Evolutionary conservation across 2,113 vertebrate species (phyloP).

Genomic region (Hipposideros armiger): DNA sequence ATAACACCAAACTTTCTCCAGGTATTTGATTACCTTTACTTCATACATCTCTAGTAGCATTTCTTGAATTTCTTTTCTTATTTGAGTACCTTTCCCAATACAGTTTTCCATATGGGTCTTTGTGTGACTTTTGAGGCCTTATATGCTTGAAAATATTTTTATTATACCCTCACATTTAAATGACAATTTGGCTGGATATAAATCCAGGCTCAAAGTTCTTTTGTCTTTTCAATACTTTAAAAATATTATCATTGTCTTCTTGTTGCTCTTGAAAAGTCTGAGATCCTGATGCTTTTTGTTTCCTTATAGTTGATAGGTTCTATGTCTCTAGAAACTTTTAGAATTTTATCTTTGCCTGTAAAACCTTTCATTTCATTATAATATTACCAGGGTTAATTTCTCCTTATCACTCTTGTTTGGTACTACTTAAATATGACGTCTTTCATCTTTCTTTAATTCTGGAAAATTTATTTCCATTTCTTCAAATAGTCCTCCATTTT

Average conservation of each 20-base stretch:
- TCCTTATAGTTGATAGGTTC: neutral
- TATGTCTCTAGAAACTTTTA: neutral
- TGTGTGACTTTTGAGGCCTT: neutral
- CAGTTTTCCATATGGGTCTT: constrained; percentile 9
- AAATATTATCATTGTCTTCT: neutral
- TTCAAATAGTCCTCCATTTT: constrained; percentile 27
- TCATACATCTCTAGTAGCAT: neutral
- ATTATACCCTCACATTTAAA: neutral
- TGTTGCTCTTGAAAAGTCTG: neutral
- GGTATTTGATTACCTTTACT: constrained; percentile 14
- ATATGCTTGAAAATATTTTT: constrained; percentile 19
- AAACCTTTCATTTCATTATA: neutral
- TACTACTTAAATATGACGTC: neutral
- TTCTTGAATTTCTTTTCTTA: neutral
- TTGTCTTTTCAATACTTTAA: constrained; percentile 34
- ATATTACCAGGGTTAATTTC: neutral
- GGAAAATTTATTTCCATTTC: neutral
- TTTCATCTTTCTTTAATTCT: constrained; percentile 6
- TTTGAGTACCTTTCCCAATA: neutral
- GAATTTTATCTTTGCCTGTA: neutral
- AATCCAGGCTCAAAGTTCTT: neutral
- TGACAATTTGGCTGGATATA: neutral
- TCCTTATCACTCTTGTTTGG: neutral
- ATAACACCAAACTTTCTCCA: neutral
- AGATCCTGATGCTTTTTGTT: neutral